phyloP scores from a whole-genome alignment of 2,888 invertebrate genomes.

The Scaptomyza cyrtandrae region DNA sequence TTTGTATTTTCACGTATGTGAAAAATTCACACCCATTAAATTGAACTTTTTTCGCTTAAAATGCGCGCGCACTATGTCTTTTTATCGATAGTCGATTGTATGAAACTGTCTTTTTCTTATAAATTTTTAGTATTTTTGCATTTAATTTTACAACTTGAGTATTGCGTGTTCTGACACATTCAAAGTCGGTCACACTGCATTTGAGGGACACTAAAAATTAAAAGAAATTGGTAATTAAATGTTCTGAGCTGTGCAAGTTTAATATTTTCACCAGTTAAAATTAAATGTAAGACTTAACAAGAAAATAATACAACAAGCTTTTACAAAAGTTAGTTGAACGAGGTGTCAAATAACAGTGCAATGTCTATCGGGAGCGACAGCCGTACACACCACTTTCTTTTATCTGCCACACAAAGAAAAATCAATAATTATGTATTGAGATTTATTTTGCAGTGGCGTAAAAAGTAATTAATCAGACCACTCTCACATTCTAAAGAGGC shows the following conservation, averaged over 20 bases:
- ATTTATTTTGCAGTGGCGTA: slow-evolving; percentile 30
- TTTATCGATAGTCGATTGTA: slow-evolving; percentile 3
- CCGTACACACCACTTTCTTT: slow-evolving; percentile 66
- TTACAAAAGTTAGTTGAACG: background rate
- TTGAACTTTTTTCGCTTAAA: background rate
- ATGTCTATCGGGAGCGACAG: background rate
- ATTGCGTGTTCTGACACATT: background rate
- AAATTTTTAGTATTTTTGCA: slow-evolving; percentile 15
- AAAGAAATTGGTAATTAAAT: slow-evolving; percentile 26
- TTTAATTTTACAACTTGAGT: background rate
- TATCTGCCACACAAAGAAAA: slow-evolving; percentile 55
- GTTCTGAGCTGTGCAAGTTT: slow-evolving; percentile 12
- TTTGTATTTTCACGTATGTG: background rate
- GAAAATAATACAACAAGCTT: background rate
- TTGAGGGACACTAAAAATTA: slow-evolving; percentile 13
- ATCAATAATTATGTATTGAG: slow-evolving; percentile 63
- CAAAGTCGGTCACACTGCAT: slow-evolving; percentile 40
- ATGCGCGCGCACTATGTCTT: background rate
- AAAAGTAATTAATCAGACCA: slow-evolving; percentile 35
- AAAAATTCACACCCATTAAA: background rate
- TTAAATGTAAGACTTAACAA: slow-evolving; percentile 2
- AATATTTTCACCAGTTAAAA: slow-evolving; percentile 1
- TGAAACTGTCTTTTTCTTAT: no score
- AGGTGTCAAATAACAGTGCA: background rate
- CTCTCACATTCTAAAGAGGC: slow-evolving; percentile 33